phyloP scores from a whole-genome alignment of 2,888 invertebrate species.

The Lymantria dispar region DNA sequence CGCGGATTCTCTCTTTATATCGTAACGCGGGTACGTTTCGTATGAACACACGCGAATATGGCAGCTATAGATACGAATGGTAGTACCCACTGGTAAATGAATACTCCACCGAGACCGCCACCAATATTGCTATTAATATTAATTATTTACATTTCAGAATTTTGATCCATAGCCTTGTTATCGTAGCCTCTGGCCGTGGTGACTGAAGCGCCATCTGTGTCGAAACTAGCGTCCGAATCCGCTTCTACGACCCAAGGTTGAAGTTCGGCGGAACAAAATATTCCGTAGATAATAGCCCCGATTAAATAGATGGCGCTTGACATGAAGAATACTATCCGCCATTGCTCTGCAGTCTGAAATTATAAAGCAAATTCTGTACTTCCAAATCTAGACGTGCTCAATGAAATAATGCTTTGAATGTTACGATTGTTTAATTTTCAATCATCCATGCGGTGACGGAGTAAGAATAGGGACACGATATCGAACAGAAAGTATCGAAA shows the following conservation, averaged over 20 bases:
- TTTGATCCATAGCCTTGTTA: slow-evolving; percentile 63
- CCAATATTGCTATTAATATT: background rate
- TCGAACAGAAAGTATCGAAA: too few relatives aligned
- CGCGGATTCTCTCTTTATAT: too few relatives aligned
- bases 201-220: slow-evolving; percentile 68
- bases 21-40: too few relatives aligned
- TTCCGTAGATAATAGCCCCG: slow-evolving; percentile 92
- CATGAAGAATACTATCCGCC: slow-evolving; percentile 94
- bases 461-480: too few relatives aligned
- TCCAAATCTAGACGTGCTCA: too few relatives aligned
- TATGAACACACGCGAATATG: too few relatives aligned
- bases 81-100: background rate
- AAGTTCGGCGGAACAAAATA: slow-evolving; percentile 88
- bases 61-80: background rate
- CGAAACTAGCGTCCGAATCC: slow-evolving; percentile 63
- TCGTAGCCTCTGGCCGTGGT: slow-evolving; percentile 63
- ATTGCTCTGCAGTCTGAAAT: slow-evolving; percentile 87
- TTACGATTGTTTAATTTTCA: too few relatives aligned
- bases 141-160: slow-evolving; percentile 52
- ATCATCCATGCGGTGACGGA: too few relatives aligned
- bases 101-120: background rate
- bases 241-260: slow-evolving; percentile 90
- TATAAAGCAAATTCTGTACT: background rate
- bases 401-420: too few relatives aligned
- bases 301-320: slow-evolving; percentile 90